Base-by-base conservation (phyloP, 2,113 vertebrate species). In the Misgurnus anguillicaudatus region DNA sequence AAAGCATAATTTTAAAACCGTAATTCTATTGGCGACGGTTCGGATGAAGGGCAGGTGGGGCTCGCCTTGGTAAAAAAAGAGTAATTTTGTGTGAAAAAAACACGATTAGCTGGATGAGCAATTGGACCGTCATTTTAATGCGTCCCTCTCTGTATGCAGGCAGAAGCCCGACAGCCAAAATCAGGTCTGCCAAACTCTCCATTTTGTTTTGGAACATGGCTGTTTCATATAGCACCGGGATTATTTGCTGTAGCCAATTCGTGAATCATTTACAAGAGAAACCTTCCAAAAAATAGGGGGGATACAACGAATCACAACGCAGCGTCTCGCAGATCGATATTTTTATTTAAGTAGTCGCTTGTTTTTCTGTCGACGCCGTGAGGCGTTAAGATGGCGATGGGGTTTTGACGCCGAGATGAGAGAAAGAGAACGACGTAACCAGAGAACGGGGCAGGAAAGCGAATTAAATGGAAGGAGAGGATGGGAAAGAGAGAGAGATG, bases 191-290 rank as follows among this genome's bases (percentile, higher is more conserved):
- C 83, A 85, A 73, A 79, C 82, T 88, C 87, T 89, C 90, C 90
- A 92, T 91, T 92, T 91, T 91, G 91, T 89, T 89, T 89, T 89
- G 85, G 87, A 91, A 86, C 86, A 83, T n/a, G 70, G 78, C 79
- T 75, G n/a, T 55, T 16, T 45, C 45, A 57, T 51, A 14, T 51
- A 51, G 60, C 74, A 41, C 36, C 48, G 74, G 65, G 47, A 77
- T 81, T 17, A 36, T 57, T 69, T 24, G 45, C 72, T 76, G 73
- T 14, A 55, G 66, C 42, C 57, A 70, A 72, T 36, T 57, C 47
- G 38, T 38, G 14, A 74, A 5, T 24, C 45, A 47, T 78, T 19
- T 24, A 64, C 45, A 55, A 36, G 64, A 42, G 60, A 11, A n/a
- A 65, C 6, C 4, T 16, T 3, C 48, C 24, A 31, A 57, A 31